Conservation (phyloP, 2,113 vertebrate genomes). For the Holacanthus passer region DNA sequence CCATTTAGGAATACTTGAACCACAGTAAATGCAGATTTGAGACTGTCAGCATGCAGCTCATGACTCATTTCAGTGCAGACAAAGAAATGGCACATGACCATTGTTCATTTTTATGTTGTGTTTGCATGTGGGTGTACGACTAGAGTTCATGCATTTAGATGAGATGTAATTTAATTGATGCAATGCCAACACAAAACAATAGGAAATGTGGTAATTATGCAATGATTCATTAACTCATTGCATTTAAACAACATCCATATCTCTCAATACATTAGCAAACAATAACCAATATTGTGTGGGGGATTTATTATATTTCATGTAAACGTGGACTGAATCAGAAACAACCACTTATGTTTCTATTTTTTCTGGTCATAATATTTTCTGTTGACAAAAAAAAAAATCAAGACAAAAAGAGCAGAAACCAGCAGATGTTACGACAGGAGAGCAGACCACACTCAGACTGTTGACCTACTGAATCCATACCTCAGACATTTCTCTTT, state of each 20-base stretch:
- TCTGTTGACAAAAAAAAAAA: not conserved
- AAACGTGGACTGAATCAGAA: not conserved
- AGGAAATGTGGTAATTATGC: not conserved
- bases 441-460: not conserved
- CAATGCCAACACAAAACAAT: not conserved
- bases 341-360: not conserved
- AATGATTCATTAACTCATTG: not conserved
- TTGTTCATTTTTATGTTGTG: not conserved
- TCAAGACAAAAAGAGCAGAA: not conserved
- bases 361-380: not conserved
- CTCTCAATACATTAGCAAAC: not conserved
- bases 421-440: not conserved
- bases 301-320: not conserved
- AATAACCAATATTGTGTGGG: not conserved
- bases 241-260: not conserved
- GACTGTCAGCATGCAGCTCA: not conserved
- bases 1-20: slow-evolving; percentile 5
- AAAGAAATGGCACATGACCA: slow-evolving; percentile 9
- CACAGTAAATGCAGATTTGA: not conserved
- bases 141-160: not conserved
- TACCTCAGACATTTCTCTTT: slow-evolving; percentile 8
- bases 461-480: slow-evolving; percentile 13
- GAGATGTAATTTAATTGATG: not conserved
- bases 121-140: not conserved
- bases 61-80: slow-evolving; percentile 10